Evolutionary conservation across 1,140 invertebrate genomes (phyloP), one percentile per base, ranked within the genome.

Genomic region (Drosophila varians): DNA sequence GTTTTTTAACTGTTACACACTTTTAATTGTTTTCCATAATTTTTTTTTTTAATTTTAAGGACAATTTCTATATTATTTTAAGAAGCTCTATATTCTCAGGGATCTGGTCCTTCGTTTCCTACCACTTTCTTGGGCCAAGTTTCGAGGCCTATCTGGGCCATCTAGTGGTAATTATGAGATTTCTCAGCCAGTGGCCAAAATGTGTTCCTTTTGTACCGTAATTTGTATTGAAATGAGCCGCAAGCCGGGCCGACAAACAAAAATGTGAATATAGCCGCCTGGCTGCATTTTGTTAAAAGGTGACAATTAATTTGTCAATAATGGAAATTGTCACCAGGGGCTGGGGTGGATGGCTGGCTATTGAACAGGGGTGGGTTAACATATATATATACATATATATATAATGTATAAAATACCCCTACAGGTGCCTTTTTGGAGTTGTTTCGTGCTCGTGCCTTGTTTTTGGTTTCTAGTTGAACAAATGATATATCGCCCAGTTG

Each of bases 241-340:
- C n/a, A n/a, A n/a, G n/a, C 14, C 23, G 14, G 36, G 16, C 45
- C 21, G 19, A 26, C n/a, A 11, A 38, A 16, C 19, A 4, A 3
- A 42, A 8, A 42, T 42, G 38, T 42, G 38, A 18, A 43, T 26
- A 31, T 21, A 31, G 53, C 47, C 52, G 54, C 54, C 52, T 66
- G 64, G 68, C 78, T 71, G 73, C 82, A 74, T 87, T 86, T 86
- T 86, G 82, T 86, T 86, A 80, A 86, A 86, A 86, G 82, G 82
- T 87, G 82, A 86, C 82, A 86, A 87, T 86, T 86, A 86, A 86
- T 86, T 86, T 86, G 82, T 86, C 82, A 80, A 86, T 86, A 87
- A 77, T 77, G 72, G 83, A 84, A 73, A 86, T 79, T 76, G 79
- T 79, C 76, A 73, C 57, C 70, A 54, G 58, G 6, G 34, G 8